Percentiles rank a stretch among this genome's conserved stretches.
phyloP scores from a whole-genome alignment of 2,797 vertebrate genomes.

The Pseudocheirus occidentalis region DNA sequence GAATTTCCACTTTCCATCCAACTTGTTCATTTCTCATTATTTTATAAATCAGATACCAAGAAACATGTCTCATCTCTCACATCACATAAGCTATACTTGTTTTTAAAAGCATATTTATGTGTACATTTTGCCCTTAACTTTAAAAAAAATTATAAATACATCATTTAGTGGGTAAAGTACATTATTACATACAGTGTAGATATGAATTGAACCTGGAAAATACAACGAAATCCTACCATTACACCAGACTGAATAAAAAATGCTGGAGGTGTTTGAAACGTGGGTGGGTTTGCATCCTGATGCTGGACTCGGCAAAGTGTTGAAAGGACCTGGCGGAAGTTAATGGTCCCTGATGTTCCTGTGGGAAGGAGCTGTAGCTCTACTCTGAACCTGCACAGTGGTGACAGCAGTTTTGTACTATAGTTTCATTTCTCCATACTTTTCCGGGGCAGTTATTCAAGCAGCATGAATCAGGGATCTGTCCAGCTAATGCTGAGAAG shows the following conservation, averaged over 20 bases:
- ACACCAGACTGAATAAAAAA: constrained; percentile 34
- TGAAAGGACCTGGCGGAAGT: background rate
- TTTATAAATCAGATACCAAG: constrained; percentile 55
- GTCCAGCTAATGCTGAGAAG: constrained; percentile 6
- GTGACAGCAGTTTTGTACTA: background rate
- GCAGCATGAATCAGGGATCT: constrained; percentile 35
- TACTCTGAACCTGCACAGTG: background rate
- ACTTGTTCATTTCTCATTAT: constrained; percentile 66
- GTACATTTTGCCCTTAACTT: background rate
- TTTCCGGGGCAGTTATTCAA: background rate
- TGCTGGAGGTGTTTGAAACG: constrained; percentile 20
- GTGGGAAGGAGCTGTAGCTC: background rate
- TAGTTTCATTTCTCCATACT: background rate
- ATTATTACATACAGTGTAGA: constrained; percentile 55
- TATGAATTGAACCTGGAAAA: constrained; percentile 42
- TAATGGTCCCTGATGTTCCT: background rate
- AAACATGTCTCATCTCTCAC: constrained; percentile 59
- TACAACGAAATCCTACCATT: constrained; percentile 67
- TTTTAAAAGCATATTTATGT: constrained; percentile 16
- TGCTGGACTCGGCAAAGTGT: background rate
- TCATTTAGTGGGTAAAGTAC: constrained; percentile 63
- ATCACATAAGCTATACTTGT: constrained; percentile 66
- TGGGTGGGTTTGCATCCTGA: background rate
- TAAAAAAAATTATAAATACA: constrained; percentile 74
- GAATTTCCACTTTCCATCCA: constrained; percentile 68